These are phyloP conservation scores for Eulemur coronatus DNA, from an alignment of 2,797 vertebrate genomes.

Conservation along the genomic window DNA sequence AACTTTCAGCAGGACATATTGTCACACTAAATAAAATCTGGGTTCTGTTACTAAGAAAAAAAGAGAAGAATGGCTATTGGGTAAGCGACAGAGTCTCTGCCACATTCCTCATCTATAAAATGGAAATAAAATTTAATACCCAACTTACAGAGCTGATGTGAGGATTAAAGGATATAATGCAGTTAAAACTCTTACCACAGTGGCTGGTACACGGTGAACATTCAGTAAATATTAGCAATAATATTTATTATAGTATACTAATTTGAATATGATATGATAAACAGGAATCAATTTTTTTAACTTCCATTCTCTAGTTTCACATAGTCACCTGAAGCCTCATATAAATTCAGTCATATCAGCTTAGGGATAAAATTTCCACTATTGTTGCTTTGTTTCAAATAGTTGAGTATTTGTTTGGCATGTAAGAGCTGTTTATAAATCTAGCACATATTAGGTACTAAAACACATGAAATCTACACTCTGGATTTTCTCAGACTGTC, in stretches of 20 bases:
- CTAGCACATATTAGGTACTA: background rate
- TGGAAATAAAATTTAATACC: background rate
- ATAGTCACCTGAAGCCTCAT: background rate
- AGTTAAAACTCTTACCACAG: background rate
- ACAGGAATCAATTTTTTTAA: background rate
- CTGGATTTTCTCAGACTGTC: background rate
- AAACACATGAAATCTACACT: background rate
- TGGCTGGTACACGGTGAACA: background rate
- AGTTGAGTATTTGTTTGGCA: background rate
- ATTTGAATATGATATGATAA: background rate
- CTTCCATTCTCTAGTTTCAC: background rate
- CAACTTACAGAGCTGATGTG: background rate
- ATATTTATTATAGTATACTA: background rate
- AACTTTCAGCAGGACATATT: background rate
- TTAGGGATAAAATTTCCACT: background rate
- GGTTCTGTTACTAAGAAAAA: background rate
- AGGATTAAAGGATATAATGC: background rate
- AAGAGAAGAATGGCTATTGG: background rate
- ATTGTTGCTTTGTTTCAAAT: slow-evolving; percentile 16
- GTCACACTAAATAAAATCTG: background rate
- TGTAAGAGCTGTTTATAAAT: background rate
- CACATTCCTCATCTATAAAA: background rate
- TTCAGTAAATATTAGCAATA: background rate
- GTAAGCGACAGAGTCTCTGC: background rate
- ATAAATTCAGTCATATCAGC: background rate